A percentile compares a stretch with the other conserved stretches of the same genome.
Conservation (phyloP, 2,888 invertebrate genomes). For the Stenolophus ochropezus region DNA sequence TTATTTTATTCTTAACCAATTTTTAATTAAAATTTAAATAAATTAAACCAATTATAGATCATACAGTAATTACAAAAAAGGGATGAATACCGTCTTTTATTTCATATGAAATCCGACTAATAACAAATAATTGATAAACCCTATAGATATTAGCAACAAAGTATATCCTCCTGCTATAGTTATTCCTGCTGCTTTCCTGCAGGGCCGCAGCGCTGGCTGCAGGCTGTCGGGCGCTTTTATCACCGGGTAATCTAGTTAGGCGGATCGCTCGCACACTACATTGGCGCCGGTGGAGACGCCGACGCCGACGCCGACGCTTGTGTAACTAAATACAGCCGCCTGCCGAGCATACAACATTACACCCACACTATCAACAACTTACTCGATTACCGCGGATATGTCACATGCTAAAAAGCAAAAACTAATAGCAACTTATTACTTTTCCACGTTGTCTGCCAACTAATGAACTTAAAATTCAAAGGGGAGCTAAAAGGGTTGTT, state of each 20-base stretch:
- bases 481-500: too few species aligned
- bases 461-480: too few species aligned
- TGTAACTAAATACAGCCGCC: slow-evolving; percentile 34
- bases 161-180: not conserved
- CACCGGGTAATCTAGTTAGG: slow-evolving; percentile 17
- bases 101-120: too few species aligned
- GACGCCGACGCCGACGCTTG: not conserved
- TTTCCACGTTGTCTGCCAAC: too few species aligned
- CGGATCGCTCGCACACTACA: slow-evolving; percentile 23
- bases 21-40: too few species aligned
- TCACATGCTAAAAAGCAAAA: not conserved
- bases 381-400: slow-evolving; percentile 9
- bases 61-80: too few species aligned
- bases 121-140: too few species aligned
- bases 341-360: slow-evolving; percentile 10
- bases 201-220: slow-evolving; percentile 5
- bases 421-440: not conserved
- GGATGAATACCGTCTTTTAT: too few species aligned
- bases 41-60: too few species aligned
- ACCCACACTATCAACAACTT: slow-evolving; percentile 11
- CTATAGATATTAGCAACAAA: too few species aligned
- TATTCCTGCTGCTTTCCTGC: not conserved
- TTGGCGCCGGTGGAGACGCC: slow-evolving; percentile 5
- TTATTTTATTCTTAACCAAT: too few species aligned
- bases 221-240: slow-evolving; percentile 24